Conservation (phyloP, 1,140 invertebrate species). For the Drosophila pseudoananassae region DNA sequence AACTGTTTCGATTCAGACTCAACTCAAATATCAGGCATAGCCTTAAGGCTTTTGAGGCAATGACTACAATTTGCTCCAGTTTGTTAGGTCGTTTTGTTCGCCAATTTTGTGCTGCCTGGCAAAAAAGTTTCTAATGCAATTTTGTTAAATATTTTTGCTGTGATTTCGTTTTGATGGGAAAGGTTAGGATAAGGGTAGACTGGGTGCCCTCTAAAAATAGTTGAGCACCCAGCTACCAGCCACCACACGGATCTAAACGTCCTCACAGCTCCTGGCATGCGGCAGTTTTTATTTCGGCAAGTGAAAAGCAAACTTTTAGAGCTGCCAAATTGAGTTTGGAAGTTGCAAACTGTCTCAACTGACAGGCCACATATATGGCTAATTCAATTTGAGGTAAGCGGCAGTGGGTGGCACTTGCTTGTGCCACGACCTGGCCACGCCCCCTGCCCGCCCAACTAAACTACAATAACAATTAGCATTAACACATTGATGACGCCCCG, state of each 20-base stretch:
- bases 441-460: constrained; percentile 21
- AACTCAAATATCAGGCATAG: constrained; percentile 13
- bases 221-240: constrained; percentile 15
- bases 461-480: constrained; percentile 77
- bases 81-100: constrained; percentile 49
- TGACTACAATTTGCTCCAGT: constrained; percentile 30
- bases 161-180: constrained; percentile 53
- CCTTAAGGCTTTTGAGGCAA: constrained; percentile 12
- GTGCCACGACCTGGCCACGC: constrained; percentile 5
- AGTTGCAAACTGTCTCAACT: constrained; percentile 63
- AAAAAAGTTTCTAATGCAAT: constrained; percentile 75
- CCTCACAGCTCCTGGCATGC: constrained; percentile 5
- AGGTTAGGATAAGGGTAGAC: neutral
- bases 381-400: constrained; percentile 72
- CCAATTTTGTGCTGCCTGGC: constrained; percentile 37
- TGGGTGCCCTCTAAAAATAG: constrained; percentile 42
- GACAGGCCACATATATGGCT: constrained; percentile 55
- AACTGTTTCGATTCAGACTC: neutral
- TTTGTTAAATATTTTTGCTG: constrained; percentile 66
- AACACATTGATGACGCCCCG: constrained; percentile 50
- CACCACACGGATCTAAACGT: constrained; percentile 15
- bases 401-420: constrained; percentile 44
- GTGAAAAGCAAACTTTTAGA: constrained; percentile 57
- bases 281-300: constrained; percentile 26
- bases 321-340: constrained; percentile 71